These are phyloP conservation scores for Phenganax stokvisi DNA, from an alignment of 92 coral and sea anemone species.

Conservation along the genomic window DNA sequence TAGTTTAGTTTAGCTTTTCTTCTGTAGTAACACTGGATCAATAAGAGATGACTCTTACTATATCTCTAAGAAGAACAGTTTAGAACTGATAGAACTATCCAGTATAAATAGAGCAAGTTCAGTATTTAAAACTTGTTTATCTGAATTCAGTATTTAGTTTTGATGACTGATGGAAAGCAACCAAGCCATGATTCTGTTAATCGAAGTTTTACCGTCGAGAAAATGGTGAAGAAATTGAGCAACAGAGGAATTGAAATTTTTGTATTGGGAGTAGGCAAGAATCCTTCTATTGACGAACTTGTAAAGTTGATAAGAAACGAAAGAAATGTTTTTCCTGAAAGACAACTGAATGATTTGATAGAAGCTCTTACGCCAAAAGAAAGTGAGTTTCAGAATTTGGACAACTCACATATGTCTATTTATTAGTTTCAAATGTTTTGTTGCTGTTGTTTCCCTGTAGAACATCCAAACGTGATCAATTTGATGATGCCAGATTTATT, in stretches of 20 bases:
- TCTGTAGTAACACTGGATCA: too few relatives aligned
- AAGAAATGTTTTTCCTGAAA: slow-evolving; percentile 25
- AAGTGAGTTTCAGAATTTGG: not conserved
- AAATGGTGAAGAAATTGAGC: not conserved
- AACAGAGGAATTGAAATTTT: not conserved
- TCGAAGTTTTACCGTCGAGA: not conserved
- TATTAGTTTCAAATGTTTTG: not conserved
- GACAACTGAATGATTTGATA: slow-evolving; percentile 2
- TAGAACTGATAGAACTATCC: not conserved
- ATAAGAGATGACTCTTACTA: too few relatives aligned
- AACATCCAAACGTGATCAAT: not conserved
- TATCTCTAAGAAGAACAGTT: not conserved
- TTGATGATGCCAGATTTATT: not conserved
- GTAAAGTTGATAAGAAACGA: not conserved
- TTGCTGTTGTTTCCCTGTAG: not conserved
- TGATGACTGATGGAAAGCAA: slow-evolving; percentile 27
- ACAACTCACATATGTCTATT: not conserved
- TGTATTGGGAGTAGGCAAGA: slow-evolving; percentile 7
- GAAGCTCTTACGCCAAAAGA: not conserved
- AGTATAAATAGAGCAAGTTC: not conserved
- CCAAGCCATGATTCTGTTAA: not conserved
- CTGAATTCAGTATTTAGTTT: slow-evolving; percentile 6
- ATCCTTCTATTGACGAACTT: slow-evolving; percentile 2
- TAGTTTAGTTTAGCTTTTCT: not conserved
- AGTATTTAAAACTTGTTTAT: not conserved